Base-by-base conservation (phyloP, 2,888 invertebrate species). In the Lasioglossum zephyrum region DNA sequence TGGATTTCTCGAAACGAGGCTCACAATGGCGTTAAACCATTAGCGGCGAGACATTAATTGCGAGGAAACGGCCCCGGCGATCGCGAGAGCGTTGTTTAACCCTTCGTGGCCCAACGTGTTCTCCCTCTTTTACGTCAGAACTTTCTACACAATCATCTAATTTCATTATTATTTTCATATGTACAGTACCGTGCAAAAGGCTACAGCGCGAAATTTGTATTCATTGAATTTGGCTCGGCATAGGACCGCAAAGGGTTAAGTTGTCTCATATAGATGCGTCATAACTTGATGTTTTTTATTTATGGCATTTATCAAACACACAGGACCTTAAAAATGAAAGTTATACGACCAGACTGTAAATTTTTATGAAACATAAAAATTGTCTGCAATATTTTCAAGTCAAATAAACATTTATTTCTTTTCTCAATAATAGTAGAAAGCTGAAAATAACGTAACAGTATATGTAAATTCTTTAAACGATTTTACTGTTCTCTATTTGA, bases 11-110 rank as follows among this genome's bases (percentile, higher is more conserved):
- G 76, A 39, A 81, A 70, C 36, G 73, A 22, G 6, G n/a, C 57
- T 22, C 66, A 60, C 82, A 73, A 75, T 66, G 63, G 73, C 77
- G 70, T 80, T 63, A 85, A 85, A 80, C 85, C 84, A 85, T 85
- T 84, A 84, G 84, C 85, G 77, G 77, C 41, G 44, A 39, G 77
- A 77, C 84, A 63, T 84, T 85, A 85, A 85, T 84, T 80, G 73
- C 75, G 73, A 72, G 76, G 76, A 31, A 63, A n/a, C n/a, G n/a
- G 1, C n/a, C n/a, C n/a, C n/a, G 57, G 11, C 11, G n/a, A n/a
- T 57, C n/a, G 57, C 57, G 9, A 4, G 8, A 57, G 57, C 57
- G 57, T 57, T 57, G 57, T 57, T 57, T 57, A 57, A 57, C 57
- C 57, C 57, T 57, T 57, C 57, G n/a, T 57, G 57, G 4, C n/a